phyloP scores from a whole-genome alignment of 2,797 vertebrate genomes.

The Pteropus rufus region DNA sequence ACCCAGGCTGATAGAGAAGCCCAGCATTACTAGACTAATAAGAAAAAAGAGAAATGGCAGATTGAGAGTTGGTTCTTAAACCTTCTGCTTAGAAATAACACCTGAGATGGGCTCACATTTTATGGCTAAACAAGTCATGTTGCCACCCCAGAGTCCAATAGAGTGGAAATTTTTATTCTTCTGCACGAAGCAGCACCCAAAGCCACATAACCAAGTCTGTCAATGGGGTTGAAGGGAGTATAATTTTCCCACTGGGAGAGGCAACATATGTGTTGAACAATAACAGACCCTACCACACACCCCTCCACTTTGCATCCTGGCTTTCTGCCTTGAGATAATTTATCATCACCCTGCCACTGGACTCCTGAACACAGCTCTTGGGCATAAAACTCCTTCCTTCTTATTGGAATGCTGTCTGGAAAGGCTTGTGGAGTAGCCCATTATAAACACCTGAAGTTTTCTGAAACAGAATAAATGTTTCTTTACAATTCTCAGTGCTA shows the following conservation, averaged over 20 bases:
- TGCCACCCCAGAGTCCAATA: not conserved
- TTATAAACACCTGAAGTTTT: not conserved
- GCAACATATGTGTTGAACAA: not conserved
- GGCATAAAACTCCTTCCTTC: not conserved
- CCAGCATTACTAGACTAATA: not conserved
- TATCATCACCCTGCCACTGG: not conserved
- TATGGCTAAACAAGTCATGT: not conserved
- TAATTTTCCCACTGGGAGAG: not conserved
- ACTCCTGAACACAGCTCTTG: not conserved
- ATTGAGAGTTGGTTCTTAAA: not conserved
- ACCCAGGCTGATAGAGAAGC: not conserved
- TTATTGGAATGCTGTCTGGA: not conserved
- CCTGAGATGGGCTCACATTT: not conserved
- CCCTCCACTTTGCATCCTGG: not conserved
- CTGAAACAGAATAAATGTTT: not conserved
- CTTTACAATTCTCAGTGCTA: not conserved
- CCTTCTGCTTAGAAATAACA: not conserved
- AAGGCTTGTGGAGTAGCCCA: not conserved
- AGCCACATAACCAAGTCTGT: not conserved
- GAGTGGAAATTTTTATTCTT: not conserved
- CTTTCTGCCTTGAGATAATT: not conserved
- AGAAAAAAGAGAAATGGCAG: not conserved
- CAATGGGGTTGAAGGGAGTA: no score
- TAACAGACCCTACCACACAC: not conserved
- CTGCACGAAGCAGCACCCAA: not conserved